phyloP scores from a whole-genome alignment of 2,888 invertebrate genomes.

The Meandrusa payeni region DNA sequence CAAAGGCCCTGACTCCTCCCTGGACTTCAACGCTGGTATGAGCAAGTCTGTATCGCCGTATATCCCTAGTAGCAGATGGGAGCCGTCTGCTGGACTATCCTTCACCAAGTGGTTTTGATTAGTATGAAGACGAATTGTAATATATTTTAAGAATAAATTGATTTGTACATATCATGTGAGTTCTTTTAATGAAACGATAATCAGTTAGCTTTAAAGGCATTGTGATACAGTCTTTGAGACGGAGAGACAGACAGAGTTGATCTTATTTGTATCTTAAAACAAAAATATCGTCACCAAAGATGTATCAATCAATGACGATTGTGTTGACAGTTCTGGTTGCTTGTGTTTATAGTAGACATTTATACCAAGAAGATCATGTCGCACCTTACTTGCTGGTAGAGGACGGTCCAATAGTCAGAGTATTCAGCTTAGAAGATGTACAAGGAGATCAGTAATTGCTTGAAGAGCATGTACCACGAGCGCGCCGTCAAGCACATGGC shows the following conservation, averaged over 20 bases:
- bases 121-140: not conserved
- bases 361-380: not conserved
- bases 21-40: conserved; percentile 31
- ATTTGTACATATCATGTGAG: no score
- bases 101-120: not conserved
- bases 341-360: conserved; percentile 3
- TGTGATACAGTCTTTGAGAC: no score
- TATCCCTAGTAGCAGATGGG: conserved; percentile 27
- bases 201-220: no score
- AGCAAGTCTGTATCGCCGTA: conserved; percentile 29
- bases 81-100: conserved; percentile 26
- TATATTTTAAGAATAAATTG: no score
- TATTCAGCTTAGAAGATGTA: not conserved
- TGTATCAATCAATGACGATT: no score
- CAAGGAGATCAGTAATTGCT: not conserved
- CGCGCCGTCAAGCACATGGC: conserved; percentile 31
- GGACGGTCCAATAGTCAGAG: not conserved
- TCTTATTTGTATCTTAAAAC: no score
- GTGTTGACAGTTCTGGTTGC: conserved; percentile 1
- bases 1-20: conserved; percentile 30
- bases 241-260: no score
- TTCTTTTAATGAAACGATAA: no score
- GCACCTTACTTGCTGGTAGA: not conserved
- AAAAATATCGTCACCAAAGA: no score
- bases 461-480: conserved; percentile 1